Evolutionary conservation across 2,797 vertebrate genomes (phyloP).

Genomic region (Chaunax sp.): DNA sequence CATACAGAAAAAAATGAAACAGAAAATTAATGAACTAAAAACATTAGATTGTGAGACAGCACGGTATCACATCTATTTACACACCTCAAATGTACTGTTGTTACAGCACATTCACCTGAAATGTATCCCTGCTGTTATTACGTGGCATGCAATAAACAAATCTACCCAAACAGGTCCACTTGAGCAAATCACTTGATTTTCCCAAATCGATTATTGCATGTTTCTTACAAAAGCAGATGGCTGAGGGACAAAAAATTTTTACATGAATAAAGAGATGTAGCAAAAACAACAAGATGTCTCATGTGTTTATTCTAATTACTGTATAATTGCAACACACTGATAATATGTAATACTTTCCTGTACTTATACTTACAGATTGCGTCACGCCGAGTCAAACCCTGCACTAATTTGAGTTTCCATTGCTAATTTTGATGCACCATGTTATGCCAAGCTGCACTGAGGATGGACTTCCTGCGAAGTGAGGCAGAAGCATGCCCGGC

Average conservation of each 20-base stretch:
- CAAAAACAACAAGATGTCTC: constrained; percentile 16
- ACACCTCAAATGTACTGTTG: background rate
- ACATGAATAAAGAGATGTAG: constrained; percentile 16
- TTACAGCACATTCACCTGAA: constrained; percentile 9
- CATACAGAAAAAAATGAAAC: constrained; percentile 11
- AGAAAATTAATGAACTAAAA: constrained; percentile 48
- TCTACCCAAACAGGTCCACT: background rate
- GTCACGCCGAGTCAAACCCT: too few relatives aligned
- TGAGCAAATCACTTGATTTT: too few relatives aligned
- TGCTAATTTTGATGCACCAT: too few relatives aligned
- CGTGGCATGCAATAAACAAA: background rate
- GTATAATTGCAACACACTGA: too few relatives aligned
- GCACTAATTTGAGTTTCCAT: too few relatives aligned
- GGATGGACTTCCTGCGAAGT: too few relatives aligned
- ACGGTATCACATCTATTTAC: constrained; percentile 39
- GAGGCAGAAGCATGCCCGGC: too few relatives aligned
- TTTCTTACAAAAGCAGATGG: constrained; percentile 16
- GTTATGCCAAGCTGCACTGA: too few relatives aligned
- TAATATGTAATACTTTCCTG: too few relatives aligned
- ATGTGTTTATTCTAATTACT: constrained; percentile 37
- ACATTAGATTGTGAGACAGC: constrained; percentile 38
- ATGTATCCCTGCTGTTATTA: background rate
- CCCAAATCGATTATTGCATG: background rate
- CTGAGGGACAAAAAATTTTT: constrained; percentile 11
- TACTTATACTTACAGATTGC: too few relatives aligned